Evolutionary conservation across 2,113 vertebrate species (phyloP).

Genomic region (Genyomyrus donnyi): DNA sequence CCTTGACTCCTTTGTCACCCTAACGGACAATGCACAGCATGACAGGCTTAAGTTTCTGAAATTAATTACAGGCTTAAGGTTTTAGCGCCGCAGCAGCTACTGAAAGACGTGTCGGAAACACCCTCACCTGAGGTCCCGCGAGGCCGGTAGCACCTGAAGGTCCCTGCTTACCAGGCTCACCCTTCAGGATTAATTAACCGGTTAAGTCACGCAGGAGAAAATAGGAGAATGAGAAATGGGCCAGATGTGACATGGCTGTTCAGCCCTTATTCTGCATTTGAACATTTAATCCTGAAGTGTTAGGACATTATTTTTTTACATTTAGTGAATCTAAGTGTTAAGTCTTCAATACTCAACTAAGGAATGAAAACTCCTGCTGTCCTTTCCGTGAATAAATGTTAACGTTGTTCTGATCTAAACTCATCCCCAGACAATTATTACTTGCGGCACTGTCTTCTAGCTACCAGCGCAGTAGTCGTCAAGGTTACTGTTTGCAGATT

Average conservation of each 20-base stretch:
- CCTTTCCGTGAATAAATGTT: not conserved
- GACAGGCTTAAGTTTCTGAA: not conserved
- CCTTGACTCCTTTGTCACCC: constrained; percentile 62
- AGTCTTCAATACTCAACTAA: not conserved
- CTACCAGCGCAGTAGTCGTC: not conserved
- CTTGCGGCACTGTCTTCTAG: not conserved
- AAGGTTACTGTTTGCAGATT: not conserved
- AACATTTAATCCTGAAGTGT: not conserved
- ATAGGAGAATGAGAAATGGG: not conserved
- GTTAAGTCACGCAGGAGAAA: not conserved
- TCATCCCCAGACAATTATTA: not conserved
- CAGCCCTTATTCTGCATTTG: not conserved
- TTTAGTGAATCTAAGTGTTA: not conserved
- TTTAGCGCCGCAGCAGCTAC: not conserved
- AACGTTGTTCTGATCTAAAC: not conserved
- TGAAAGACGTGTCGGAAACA: not conserved
- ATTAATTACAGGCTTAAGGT: not conserved
- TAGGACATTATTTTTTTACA: not conserved
- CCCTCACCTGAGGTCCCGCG: constrained; percentile 51
- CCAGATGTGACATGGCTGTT: not conserved
- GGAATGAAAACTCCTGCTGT: not conserved
- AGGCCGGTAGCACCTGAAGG: constrained; percentile 52
- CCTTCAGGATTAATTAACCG: constrained; percentile 38
- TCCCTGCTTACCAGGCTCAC: constrained; percentile 62
- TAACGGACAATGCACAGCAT: constrained; percentile 30